Conservation (phyloP, 2,888 invertebrate species). For the Drosophila vallismaia region DNA sequence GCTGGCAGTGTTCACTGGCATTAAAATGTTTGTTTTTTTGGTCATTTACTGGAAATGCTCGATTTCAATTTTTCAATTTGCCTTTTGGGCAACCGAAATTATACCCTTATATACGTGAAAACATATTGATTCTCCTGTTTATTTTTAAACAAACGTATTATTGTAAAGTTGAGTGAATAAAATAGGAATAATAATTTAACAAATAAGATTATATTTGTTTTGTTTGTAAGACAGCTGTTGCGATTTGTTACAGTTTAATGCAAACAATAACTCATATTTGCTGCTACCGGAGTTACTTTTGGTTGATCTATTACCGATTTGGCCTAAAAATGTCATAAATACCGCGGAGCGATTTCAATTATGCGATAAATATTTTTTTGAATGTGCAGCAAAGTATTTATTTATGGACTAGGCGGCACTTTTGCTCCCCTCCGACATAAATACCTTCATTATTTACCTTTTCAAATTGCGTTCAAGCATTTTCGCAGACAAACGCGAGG, state of each 20-base stretch:
- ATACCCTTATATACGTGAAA: neutral
- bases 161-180: slow-evolving; percentile 1
- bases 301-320: slow-evolving; percentile 7
- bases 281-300: slow-evolving; percentile 1
- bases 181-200: neutral
- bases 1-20: neutral
- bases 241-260: slow-evolving; percentile 3
- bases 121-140: slow-evolving; percentile 16
- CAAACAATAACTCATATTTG: slow-evolving; percentile 2
- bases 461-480: slow-evolving; percentile 58
- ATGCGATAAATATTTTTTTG: slow-evolving; percentile 65
- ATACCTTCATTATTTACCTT: slow-evolving; percentile 72
- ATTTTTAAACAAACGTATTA: neutral
- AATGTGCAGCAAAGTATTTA: slow-evolving; percentile 42
- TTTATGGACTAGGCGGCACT: slow-evolving; percentile 41
- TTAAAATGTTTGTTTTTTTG: slow-evolving; percentile 24
- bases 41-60: slow-evolving; percentile 22
- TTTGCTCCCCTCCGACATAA: slow-evolving; percentile 41
- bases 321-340: slow-evolving; percentile 51
- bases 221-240: neutral
- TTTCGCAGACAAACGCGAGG: slow-evolving; percentile 30
- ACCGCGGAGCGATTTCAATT: slow-evolving; percentile 65
- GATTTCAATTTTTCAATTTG: slow-evolving; percentile 18
- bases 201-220: neutral
- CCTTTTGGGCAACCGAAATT: slow-evolving; percentile 14